Evolutionary conservation across 2,888 invertebrate genomes (phyloP).

Genomic region (Luffia ferchaultella): DNA sequence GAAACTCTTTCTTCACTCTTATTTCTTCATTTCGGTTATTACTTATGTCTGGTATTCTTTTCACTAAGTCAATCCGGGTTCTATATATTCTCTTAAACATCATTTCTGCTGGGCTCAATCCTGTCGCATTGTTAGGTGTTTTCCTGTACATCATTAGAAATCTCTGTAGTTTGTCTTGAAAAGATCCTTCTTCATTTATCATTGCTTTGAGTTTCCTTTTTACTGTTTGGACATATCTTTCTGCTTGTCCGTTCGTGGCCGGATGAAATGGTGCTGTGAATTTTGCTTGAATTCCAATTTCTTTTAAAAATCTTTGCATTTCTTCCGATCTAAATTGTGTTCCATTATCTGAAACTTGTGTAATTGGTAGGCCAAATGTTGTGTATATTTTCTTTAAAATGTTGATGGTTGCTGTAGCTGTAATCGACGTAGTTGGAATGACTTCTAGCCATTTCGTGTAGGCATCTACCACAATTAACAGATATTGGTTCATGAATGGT

Average conservation of each 20-base stretch:
- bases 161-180: neutral
- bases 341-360: conserved; percentile 13
- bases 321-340: conserved; percentile 13
- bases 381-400: conserved; percentile 9
- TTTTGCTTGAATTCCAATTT: conserved; percentile 12
- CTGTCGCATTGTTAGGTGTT: neutral
- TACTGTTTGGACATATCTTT: conserved; percentile 12
- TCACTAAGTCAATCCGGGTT: neutral
- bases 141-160: neutral
- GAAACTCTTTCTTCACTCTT: too few relatives aligned
- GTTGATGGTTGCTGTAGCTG: conserved; percentile 2
- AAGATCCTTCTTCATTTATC: neutral
- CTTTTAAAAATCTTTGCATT: conserved; percentile 12
- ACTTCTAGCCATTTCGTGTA: conserved; percentile 9
- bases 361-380: conserved; percentile 7
- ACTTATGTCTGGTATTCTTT: too few relatives aligned
- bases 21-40: too few relatives aligned
- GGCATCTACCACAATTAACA: conserved; percentile 13
- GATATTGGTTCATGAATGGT: conserved; percentile 10
- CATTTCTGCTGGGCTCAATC: neutral
- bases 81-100: neutral
- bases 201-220: conserved; percentile 8
- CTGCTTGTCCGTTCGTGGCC: conserved; percentile 14
- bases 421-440: conserved; percentile 6
- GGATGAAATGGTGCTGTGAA: conserved; percentile 7